Conservation (phyloP, 2,888 invertebrate species). For the Chirona hameri region DNA sequence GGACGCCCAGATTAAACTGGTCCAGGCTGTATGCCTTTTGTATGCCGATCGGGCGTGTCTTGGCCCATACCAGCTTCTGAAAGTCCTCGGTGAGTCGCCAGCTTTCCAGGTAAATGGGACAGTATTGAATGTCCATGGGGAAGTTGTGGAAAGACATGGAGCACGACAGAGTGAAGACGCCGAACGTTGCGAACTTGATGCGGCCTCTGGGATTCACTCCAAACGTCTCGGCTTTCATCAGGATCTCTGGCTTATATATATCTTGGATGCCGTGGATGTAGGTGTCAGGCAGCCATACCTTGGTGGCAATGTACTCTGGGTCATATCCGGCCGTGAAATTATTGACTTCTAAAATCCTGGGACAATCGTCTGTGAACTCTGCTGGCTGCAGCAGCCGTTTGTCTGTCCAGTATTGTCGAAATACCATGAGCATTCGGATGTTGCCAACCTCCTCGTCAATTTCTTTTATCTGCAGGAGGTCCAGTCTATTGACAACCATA, state of each 20-base stretch:
- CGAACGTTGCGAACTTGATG: neutral
- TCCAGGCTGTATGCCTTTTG: neutral
- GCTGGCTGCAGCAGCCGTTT: neutral
- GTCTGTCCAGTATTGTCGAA: neutral
- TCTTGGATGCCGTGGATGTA: neutral
- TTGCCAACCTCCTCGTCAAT: no score
- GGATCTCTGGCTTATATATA: neutral
- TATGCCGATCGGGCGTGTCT: neutral
- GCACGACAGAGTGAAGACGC: neutral
- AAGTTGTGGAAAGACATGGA: neutral
- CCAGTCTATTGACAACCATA: no score
- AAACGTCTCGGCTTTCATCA: neutral
- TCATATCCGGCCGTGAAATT: neutral
- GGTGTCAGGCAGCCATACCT: neutral
- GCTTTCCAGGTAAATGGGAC: neutral
- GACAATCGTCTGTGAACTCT: neutral
- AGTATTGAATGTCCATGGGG: slow-evolving; percentile 1
- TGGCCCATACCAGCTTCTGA: neutral
- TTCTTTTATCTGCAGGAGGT: no score
- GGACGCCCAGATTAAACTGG: neutral
- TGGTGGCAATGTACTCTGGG: neutral
- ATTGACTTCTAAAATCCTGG: neutral
- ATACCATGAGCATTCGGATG: neutral
- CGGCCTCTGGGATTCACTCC: neutral
- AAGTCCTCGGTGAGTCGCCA: neutral